Evolutionary conservation across 2,888 invertebrate species (phyloP), one percentile per base, ranked within the genome.

Genomic region (Dendrolimus houi): DNA sequence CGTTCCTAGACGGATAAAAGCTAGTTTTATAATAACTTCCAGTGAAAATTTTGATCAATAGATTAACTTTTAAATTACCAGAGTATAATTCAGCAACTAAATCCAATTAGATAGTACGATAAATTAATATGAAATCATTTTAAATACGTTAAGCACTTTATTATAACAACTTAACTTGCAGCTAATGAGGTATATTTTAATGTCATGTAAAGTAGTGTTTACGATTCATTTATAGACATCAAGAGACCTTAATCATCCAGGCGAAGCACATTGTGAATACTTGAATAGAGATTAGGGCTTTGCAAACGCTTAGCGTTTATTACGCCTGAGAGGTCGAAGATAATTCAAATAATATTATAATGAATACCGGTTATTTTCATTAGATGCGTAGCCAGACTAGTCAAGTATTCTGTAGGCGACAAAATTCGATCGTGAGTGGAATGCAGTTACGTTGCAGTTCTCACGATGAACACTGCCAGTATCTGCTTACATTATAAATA

Each of bases 191-290:
- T 29, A 29, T 29, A 29, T 29, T 29, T 3, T 29, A 29, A 3
- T 29, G 29, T 29, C 29, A 29, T 29, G 6, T 29, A 29, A 29
- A 29, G 6, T 29, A 29, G 29, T 29, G 29, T 29, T 29, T 29
- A 29, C 29, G 29, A 29, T 29, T 29, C 29, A 53, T 52, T 9
- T 52, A 40, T 10, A 55, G 12, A 29, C 53, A 62, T 62, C 59
- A 58, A 64, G 60, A 65, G 64, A 59, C 65, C 66, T 65, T 67
- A 64, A 67, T 66, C 68, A 69, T 65, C 63, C 61, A 65, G 63
- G 55, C 57, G 57, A 58, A 62, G 59, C 65, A 64, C 60, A 57
- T 61, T 64, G 62, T 61, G 60, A 60, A 61, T 63, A 59, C 59
- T 58, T 60, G 57, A 61, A 55, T 56, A 61, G 54, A 57, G 47